Evolutionary conservation across 2,797 vertebrate species (phyloP), one percentile per base, ranked within the genome.

Genomic region (Crocidura indochinensis): DNA sequence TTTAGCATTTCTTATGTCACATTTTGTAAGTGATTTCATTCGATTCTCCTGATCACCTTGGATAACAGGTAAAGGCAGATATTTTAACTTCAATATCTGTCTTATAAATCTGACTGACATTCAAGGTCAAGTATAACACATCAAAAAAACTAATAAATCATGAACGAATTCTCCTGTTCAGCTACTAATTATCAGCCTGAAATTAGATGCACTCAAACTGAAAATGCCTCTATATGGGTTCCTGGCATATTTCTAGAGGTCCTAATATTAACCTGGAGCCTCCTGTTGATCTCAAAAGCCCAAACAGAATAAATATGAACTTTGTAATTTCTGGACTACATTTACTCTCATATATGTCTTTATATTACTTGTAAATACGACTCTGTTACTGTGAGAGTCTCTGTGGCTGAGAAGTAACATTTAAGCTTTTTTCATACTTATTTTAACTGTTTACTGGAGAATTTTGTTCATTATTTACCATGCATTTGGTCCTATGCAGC

Each of bases 361-460:
- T 91, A 15, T 86, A 78, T 95, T 77, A 90, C 51, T 96, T 86
- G 78, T 96, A 97, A 97, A 94, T 95, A 95, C 84, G 87, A 93
- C 78, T 74, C 86, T 77, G 4, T 91, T 91, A 87, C 10, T 74
- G 84, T 82, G 27, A 86, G 84, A 92, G 80, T 92, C 29, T 76
- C 94, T 92, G 7, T 81, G 74, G 92, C 88, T 95, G 74, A 92
- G 76, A 2, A 92, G 71, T 83, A 89, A 92, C 93, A 49, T 88
- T 95, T 85, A 87, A 90, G 81, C 19, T 31, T 81, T 74, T 56
- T 88, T 87, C 51, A 84, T 87, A 87, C 60, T 91, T 95, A 84
- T 93, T 93, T 94, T 87, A 82, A 82, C 88, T 74, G 69, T 60
- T 95, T 95, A 75, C 88, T 91, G 62, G 72, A 94, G 81, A 92